Percentiles rank a stretch among this genome's conserved stretches.
Conservation (phyloP, 1,140 invertebrate genomes). For the Caenorhabditis brenneri region DNA sequence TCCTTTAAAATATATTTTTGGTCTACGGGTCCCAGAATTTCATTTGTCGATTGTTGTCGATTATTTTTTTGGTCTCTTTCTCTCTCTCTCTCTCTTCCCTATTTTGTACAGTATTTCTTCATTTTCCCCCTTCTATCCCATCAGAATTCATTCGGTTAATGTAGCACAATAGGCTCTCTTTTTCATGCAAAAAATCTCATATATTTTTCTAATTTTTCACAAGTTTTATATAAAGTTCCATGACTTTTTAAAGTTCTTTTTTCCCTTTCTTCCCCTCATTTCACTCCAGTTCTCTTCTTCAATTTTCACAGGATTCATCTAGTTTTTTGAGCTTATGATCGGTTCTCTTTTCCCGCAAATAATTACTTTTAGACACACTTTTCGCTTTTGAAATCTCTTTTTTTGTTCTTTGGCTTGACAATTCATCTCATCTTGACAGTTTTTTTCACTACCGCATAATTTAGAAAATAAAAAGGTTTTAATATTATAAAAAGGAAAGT, state of each 20-base stretch:
- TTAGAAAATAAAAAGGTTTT: constrained; percentile 13
- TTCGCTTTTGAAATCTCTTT: background rate
- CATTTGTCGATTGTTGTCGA: no score
- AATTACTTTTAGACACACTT: background rate
- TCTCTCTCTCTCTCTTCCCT: background rate
- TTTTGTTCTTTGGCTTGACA: background rate
- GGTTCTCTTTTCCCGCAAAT: background rate
- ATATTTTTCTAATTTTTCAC: background rate
- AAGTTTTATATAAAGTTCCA: constrained; percentile 13
- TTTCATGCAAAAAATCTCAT: no score
- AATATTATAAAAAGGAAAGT: background rate
- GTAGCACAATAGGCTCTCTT: constrained; percentile 9
- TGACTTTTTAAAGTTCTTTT: background rate
- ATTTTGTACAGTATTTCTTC: background rate
- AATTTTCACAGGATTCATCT: constrained; percentile 12
- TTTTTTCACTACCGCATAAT: background rate
- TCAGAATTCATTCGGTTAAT: constrained; percentile 39
- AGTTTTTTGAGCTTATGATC: constrained; percentile 21
- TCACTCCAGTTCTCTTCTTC: no score
- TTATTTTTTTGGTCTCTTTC: background rate
- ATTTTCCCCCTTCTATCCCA: background rate
- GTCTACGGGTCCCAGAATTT: background rate
- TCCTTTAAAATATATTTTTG: background rate
- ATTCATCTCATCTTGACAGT: background rate
- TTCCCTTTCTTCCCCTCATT: background rate